Base-by-base conservation (phyloP, 2,113 vertebrate genomes). In the Oenanthe oenanthe region DNA sequence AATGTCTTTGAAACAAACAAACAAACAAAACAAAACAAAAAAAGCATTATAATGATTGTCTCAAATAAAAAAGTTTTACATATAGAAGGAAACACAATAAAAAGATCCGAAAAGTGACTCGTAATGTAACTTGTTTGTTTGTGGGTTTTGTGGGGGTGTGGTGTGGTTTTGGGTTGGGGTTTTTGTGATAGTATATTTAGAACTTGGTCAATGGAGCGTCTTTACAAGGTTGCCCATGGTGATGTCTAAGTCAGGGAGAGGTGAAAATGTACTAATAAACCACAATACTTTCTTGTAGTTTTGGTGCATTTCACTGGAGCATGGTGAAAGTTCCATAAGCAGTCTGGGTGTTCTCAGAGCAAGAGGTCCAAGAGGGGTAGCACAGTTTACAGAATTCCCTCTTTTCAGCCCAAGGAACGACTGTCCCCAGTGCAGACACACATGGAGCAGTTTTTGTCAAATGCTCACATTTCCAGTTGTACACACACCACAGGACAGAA, bases 11-110 rank as follows among this genome's bases (percentile, higher is more conserved):
- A 58, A 84, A 56, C 6, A 32, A 92, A 68, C 18, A 78, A 48
- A 45, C 13, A 63, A 42, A 42, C 40, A 42, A 42, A 28, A 34
- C 34, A 36, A 36, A 36, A 36, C 34, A 15, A 19, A 47, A 2
- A 10, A 25, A 36, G 4, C 19, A 54, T 58, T 62, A 45, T 0
- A 0, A 47, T 20, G 0, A 0, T 5, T 22, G 58, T 54, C 4
- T 28, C 15, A 88, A 85, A 19, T 5, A 36, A 24, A 51, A 61
- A 65, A 43, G 43, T 3, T 2, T 50, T 50, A 20, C 3, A 20
- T 10, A 4, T 10, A 42, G 32, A 85, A 67, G 14, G 17, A 75
- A 58, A 71, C 13, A 32, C 4, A 68, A 28, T 1, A 68, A 47
- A 62, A 60, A 4, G 4, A 51, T 53, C 3, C 4, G 42, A 72